A percentile compares a stretch with the other conserved stretches of the same genome.
These are phyloP conservation scores for Sternotherus odoratus DNA, from an alignment of 2,797 vertebrate species.

Conservation along the genomic window DNA sequence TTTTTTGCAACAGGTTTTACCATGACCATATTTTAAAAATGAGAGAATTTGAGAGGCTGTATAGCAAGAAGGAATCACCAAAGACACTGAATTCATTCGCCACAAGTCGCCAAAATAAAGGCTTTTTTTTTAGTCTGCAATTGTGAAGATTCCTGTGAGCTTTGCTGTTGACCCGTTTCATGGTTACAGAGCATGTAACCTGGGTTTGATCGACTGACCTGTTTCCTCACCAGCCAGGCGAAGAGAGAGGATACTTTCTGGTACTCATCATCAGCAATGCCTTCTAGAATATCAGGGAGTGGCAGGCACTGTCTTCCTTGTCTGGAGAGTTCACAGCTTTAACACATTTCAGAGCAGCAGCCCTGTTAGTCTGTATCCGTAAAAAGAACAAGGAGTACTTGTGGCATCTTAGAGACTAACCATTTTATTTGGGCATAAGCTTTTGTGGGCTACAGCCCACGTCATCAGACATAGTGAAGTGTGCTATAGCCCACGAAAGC, in stretches of 20 bases:
- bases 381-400: no score
- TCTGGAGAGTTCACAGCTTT: not conserved
- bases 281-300: not conserved
- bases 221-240: not conserved
- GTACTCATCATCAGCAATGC: not conserved
- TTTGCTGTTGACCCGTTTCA: not conserved
- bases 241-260: not conserved
- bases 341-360: not conserved
- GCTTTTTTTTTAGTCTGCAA: constrained; percentile 3
- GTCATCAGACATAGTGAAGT: no score
- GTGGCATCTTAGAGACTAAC: no score
- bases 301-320: not conserved
- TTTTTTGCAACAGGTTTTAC: not conserved
- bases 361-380: no score
- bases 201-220: not conserved
- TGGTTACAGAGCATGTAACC: not conserved
- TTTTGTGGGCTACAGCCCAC: no score
- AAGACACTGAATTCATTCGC: constrained; percentile 9
- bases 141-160: not conserved
- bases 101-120: constrained; percentile 22
- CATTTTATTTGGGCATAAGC: no score
- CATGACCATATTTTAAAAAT: constrained; percentile 27
- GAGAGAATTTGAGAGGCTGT: constrained; percentile 28
- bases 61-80: constrained; percentile 24
- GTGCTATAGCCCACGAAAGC: no score